phyloP scores from a whole-genome alignment of 2,888 invertebrate species.

The Taphrorychus bicolor region DNA sequence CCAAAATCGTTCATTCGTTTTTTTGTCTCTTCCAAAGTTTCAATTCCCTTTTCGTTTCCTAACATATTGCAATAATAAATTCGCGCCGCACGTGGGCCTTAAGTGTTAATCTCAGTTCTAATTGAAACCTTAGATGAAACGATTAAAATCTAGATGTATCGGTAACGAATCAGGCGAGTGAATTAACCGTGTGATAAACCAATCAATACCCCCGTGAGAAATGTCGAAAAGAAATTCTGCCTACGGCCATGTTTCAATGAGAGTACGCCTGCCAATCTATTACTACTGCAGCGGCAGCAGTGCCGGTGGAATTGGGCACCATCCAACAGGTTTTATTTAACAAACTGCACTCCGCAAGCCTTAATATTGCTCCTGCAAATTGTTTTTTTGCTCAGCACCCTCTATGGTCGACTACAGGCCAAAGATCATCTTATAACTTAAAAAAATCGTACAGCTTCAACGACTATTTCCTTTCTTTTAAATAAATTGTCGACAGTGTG shows the following conservation, averaged over 20 bases:
- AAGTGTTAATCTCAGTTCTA: conserved; percentile 18
- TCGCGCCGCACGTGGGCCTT: conserved; percentile 8
- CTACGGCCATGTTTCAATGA: conserved; percentile 17
- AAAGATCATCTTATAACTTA: no score
- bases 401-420: neutral
- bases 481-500: no score
- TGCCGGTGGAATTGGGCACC: conserved; percentile 30
- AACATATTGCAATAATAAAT: conserved; percentile 15
- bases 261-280: conserved; percentile 24
- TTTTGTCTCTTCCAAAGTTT: no score
- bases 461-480: neutral
- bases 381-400: conserved; percentile 20
- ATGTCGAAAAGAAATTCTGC: conserved; percentile 20
- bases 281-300: conserved; percentile 29
- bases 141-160: conserved; percentile 16
- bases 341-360: conserved; percentile 42
- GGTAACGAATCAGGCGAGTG: conserved; percentile 20
- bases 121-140: conserved; percentile 26
- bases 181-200: conserved; percentile 25
- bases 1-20: no score
- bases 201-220: conserved; percentile 26
- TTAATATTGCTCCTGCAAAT: conserved; percentile 34
- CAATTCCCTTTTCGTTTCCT: no score
- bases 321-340: conserved; percentile 45
- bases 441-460: no score